Percentiles rank a stretch among this genome's conserved stretches.
These are phyloP conservation scores for Fregata magnificens DNA, from an alignment of 2,113 vertebrate genomes.

Conservation along the genomic window DNA sequence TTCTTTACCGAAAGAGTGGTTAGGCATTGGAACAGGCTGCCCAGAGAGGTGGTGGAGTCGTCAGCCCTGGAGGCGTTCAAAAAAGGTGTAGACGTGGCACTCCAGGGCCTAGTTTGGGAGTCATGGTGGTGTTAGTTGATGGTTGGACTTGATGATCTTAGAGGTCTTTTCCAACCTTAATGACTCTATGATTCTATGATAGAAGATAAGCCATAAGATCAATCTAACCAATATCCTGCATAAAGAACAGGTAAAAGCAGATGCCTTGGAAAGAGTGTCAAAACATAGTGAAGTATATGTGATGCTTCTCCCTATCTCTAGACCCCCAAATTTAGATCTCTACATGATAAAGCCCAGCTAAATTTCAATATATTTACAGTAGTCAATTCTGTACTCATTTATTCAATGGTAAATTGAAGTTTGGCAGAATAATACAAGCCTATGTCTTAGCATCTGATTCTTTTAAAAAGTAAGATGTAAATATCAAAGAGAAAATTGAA, in stretches of 20 bases:
- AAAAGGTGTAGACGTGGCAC: no score
- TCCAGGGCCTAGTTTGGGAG: no score
- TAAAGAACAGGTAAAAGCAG: not conserved
- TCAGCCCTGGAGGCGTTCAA: no score
- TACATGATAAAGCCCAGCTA: not conserved
- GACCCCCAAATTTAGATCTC: not conserved
- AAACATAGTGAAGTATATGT: not conserved
- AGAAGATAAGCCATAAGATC: not conserved
- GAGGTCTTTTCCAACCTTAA: no score
- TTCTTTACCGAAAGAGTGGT: no score
- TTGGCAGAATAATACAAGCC: not conserved
- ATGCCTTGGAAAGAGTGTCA: not conserved
- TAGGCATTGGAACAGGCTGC: no score
- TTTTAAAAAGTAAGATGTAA: not conserved
- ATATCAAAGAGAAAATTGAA: not conserved
- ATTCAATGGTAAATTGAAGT: not conserved
- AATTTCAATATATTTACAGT: not conserved
- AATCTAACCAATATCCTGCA: not conserved
- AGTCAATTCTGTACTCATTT: not conserved
- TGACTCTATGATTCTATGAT: no score
- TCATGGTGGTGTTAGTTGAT: no score
- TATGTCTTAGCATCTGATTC: not conserved
- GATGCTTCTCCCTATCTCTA: not conserved
- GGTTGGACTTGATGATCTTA: no score
- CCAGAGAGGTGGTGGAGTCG: no score